Conservation (phyloP, 2,113 vertebrate species). For the Pelecanus crispus region DNA sequence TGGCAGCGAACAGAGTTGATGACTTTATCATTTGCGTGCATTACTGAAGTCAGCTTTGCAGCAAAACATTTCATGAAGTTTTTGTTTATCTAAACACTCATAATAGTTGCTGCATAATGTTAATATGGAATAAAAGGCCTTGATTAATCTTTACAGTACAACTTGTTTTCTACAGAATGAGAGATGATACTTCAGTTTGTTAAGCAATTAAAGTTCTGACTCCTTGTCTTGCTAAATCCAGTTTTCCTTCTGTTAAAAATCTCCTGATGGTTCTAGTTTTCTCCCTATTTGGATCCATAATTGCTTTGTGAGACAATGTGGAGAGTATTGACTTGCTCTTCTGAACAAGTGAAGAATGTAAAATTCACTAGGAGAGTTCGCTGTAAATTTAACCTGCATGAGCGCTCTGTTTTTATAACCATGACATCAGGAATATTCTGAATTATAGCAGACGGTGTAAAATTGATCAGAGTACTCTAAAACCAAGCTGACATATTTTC, state of each 20-base stretch:
- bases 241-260: not conserved
- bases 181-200: not conserved
- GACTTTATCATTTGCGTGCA: conserved; percentile 56
- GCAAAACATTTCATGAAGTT: conserved; percentile 67
- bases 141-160: conserved; percentile 66
- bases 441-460: not conserved
- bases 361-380: conserved; percentile 1
- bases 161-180: conserved; percentile 16
- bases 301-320: not conserved
- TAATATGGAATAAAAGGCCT: conserved; percentile 76
- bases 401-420: conserved; percentile 21
- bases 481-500: not conserved
- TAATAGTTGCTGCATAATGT: conserved; percentile 69
- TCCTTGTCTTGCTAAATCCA: not conserved
- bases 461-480: not conserved
- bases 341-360: not conserved
- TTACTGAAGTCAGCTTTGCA: conserved; percentile 68
- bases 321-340: not conserved
- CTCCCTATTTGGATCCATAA: not conserved
- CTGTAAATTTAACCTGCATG: conserved; percentile 30
- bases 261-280: not conserved
- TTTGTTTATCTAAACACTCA: conserved; percentile 65
- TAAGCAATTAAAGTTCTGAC: not conserved
- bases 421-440: not conserved
- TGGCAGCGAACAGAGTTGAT: conserved; percentile 62